Evolutionary conservation across 2,113 vertebrate genomes (phyloP).

Genomic region (Oryzias melastigma): DNA sequence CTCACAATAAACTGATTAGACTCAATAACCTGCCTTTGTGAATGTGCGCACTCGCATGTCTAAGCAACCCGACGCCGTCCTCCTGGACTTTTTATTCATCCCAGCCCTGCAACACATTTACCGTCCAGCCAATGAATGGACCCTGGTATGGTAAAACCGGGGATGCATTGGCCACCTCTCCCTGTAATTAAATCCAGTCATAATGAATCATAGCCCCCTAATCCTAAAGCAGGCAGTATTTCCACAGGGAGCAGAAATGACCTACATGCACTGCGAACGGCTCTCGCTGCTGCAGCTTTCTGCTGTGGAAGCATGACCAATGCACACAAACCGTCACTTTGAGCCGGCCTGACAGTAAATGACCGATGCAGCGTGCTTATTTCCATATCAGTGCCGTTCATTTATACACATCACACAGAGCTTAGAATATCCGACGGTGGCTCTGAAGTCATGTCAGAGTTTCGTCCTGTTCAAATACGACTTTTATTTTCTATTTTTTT

Average conservation of each 20-base stretch:
- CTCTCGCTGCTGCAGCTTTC: conserved; percentile 40
- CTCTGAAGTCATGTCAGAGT: conserved; percentile 1
- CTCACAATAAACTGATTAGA: conserved; percentile 51
- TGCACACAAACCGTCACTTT: conserved; percentile 32
- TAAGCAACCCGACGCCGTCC: conserved; percentile 40
- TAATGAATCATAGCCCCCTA: conserved; percentile 70
- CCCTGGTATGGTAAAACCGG: conserved; percentile 63
- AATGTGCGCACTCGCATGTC: conserved; percentile 12
- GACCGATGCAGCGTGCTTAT: conserved; percentile 13
- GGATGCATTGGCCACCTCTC: conserved; percentile 59
- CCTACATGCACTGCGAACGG: conserved; percentile 63
- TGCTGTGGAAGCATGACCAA: conserved; percentile 45
- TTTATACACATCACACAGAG: conserved; percentile 33
- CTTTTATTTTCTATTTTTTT: neutral
- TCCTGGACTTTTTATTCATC: conserved; percentile 5
- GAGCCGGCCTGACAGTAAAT: conserved; percentile 39
- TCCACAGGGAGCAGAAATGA: conserved; percentile 67
- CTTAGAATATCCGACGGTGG: neutral
- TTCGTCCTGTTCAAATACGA: conserved; percentile 10
- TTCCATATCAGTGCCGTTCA: conserved; percentile 43
- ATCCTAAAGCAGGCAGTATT: conserved; percentile 69
- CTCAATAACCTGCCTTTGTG: conserved; percentile 30
- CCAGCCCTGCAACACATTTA: conserved; percentile 33
- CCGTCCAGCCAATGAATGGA: conserved; percentile 47
- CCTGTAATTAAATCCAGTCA: conserved; percentile 70